Evolutionary conservation across 2,797 vertebrate species (phyloP), one percentile per base, ranked within the genome.

Genomic region (Macropus fuliginosus): DNA sequence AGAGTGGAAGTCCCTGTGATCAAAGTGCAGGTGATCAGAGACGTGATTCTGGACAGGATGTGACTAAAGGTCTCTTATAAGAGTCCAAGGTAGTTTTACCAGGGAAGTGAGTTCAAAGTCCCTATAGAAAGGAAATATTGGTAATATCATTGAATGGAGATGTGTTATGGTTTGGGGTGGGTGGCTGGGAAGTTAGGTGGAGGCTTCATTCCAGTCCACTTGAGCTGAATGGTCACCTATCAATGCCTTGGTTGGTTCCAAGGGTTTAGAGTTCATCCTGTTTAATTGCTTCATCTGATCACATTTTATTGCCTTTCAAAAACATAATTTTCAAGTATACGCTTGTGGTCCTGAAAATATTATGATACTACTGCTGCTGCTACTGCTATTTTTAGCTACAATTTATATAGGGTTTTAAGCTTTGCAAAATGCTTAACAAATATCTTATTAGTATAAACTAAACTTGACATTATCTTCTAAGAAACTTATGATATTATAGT

Each of bases 401-500:
- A 40, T 66, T 34, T 66, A n/a, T 34, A 66, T n/a, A 66, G 13
- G 59, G 50, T 94, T 96, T 52, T 52, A 59, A 56, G 87, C 40
- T 93, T 87, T 91, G 8, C 89, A 74, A 40, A 74, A 24, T 74
- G 16, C n/a, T 74, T 74, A 74, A 74, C 62, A 74, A 40, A 40
- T 74, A 74, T 74, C n/a, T 40, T 16, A 66, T 66, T 66, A 40
- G 66, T 74, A 74, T 40, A n/a, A 74, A 40, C 34, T 74, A 92
- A 57, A 16, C 56, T 96, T 87, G 13, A 31, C 40, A 10, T 31
- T 89, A 16, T 90, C 5, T 95, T 95, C 50, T n/a, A 16, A 31
- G 56, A 46, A 95, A 90, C 81, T 56, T 34, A 93, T 92, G 46
- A 24, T 55, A 28, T 54, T 91, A 16, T 29, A 95, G 55, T 56